Evolutionary conservation across 2,797 vertebrate species (phyloP).

Genomic region (Clarias laeviceps): DNA sequence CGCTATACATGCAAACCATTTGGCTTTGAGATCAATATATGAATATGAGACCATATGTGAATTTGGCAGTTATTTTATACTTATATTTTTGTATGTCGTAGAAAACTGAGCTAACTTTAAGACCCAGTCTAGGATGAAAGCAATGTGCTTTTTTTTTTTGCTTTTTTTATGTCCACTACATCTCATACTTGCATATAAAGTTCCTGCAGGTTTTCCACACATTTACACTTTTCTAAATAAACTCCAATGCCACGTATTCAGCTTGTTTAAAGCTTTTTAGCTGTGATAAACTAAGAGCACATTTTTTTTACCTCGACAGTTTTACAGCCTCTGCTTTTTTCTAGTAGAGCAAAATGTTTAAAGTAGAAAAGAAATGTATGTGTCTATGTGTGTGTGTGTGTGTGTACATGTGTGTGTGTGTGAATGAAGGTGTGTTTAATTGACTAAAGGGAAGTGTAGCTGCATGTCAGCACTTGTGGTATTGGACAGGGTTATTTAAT

Average conservation of each 20-base stretch:
- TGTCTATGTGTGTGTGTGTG: not conserved
- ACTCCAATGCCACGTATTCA: not conserved
- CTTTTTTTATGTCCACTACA: not conserved
- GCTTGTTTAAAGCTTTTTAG: not conserved
- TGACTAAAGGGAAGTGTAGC: not conserved
- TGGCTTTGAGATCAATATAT: not conserved
- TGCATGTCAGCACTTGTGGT: slow-evolving; percentile 20
- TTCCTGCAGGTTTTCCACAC: not conserved
- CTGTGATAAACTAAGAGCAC: not conserved
- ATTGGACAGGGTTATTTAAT: slow-evolving; percentile 8
- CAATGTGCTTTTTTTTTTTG: not conserved
- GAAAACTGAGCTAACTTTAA: not conserved
- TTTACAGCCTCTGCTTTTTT: slow-evolving; percentile 2
- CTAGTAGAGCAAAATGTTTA: not conserved
- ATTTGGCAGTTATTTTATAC: not conserved
- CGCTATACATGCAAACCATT: not conserved
- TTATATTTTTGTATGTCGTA: not conserved
- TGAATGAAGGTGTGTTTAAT: not conserved
- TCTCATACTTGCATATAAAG: not conserved
- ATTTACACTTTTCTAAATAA: not conserved
- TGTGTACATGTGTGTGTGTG: not conserved
- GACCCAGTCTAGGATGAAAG: not conserved
- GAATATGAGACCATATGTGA: too few species aligned
- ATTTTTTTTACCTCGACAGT: not conserved
- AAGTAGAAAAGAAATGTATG: not conserved